phyloP scores from a whole-genome alignment of 2,888 invertebrate species.

The Parnassius glacialis region DNA sequence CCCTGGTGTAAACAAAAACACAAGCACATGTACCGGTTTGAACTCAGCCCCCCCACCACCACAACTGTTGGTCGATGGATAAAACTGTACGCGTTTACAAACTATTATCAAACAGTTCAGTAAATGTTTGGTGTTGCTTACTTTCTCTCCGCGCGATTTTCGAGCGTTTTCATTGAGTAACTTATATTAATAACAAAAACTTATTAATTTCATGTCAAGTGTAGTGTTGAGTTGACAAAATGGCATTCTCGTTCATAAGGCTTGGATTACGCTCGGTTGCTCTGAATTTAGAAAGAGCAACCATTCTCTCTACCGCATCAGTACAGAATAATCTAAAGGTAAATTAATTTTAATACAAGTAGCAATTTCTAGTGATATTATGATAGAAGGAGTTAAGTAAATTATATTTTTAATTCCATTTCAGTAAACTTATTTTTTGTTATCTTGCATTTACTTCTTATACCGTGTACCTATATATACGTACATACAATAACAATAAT shows the following conservation, averaged over 20 bases:
- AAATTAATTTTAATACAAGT: slow-evolving; percentile 26
- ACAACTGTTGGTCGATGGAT: slow-evolving; percentile 47
- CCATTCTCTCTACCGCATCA: slow-evolving; percentile 51
- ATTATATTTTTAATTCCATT: too few species aligned
- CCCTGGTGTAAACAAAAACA: slow-evolving; percentile 33
- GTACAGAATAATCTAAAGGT: slow-evolving; percentile 64
- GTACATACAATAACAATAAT: too few species aligned
- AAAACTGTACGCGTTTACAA: slow-evolving; percentile 57
- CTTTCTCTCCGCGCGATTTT: slow-evolving; percentile 27
- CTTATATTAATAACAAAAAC: slow-evolving; percentile 28
- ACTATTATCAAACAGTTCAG: slow-evolving; percentile 55
- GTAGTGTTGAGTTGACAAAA: slow-evolving; percentile 40
- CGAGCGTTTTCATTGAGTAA: slow-evolving; percentile 18
- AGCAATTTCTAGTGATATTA: too few species aligned
- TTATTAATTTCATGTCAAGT: slow-evolving; percentile 30
- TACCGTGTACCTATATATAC: too few species aligned
- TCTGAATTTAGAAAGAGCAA: slow-evolving; percentile 60
- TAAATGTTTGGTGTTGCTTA: slow-evolving; percentile 28
- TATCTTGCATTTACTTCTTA: too few species aligned
- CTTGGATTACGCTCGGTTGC: slow-evolving; percentile 58
- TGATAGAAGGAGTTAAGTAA: too few species aligned
- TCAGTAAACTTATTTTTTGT: too few species aligned
- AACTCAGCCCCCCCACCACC: slow-evolving; percentile 43
- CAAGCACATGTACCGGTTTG: slow-evolving; percentile 37
- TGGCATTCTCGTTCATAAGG: slow-evolving; percentile 73